Evolutionary conservation across 1,140 invertebrate species (phyloP).

Genomic region (Drosophila novamexicana): DNA sequence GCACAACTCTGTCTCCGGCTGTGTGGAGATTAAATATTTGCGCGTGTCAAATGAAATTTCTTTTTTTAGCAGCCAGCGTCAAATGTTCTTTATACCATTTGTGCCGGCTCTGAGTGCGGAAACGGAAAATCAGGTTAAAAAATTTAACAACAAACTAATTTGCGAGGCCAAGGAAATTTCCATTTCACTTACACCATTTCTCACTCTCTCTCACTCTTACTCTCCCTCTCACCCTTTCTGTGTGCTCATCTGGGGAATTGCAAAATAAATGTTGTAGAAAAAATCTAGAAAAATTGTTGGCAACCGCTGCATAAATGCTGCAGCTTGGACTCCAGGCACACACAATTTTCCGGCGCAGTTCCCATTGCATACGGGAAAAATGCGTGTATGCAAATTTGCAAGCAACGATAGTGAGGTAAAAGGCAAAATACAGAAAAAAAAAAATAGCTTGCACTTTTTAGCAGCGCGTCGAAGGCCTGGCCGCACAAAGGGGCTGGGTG

Average conservation of each 20-base stretch:
- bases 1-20: background rate
- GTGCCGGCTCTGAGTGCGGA: constrained; percentile 17
- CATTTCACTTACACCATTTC: constrained; percentile 17
- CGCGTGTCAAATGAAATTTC: constrained; percentile 75
- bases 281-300: constrained; percentile 48
- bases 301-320: constrained; percentile 44
- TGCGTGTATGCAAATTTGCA: constrained; percentile 73
- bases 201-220: background rate
- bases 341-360: constrained; percentile 53
- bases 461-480: background rate
- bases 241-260: constrained; percentile 30
- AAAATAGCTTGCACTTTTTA: constrained; percentile 54
- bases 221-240: background rate
- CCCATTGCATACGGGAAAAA: constrained; percentile 44
- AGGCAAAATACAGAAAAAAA: background rate
- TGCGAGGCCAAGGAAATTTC: constrained; percentile 38
- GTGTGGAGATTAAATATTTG: constrained; percentile 69
- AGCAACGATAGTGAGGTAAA: constrained; percentile 20
- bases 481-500: background rate
- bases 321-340: constrained; percentile 57
- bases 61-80: constrained; percentile 41
- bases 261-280: constrained; percentile 63
- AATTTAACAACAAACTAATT: constrained; percentile 35
- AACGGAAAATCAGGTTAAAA: constrained; percentile 36
- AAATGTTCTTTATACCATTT: constrained; percentile 77